phyloP scores from a whole-genome alignment of 1,140 invertebrate species.

The Choristoneura fumiferana region DNA sequence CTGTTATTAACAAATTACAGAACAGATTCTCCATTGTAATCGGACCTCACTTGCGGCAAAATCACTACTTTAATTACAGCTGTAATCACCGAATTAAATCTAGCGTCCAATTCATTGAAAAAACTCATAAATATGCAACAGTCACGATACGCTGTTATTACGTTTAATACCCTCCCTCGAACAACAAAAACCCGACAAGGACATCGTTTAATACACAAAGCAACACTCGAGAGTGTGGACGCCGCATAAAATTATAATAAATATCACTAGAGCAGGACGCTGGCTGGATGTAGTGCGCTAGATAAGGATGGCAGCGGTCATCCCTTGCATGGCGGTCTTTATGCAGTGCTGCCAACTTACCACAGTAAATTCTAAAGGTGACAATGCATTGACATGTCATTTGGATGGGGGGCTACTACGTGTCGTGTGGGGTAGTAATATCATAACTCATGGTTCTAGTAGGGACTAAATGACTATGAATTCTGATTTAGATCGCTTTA shows the following conservation, averaged over 20 bases:
- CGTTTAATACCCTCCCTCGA: conserved; percentile 57
- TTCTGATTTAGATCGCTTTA: conserved; percentile 55
- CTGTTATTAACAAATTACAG: conserved; percentile 7
- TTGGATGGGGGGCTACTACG: conserved; percentile 47
- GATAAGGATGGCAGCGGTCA: conserved; percentile 47
- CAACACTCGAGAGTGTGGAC: conserved; percentile 42
- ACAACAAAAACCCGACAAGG: conserved; percentile 58
- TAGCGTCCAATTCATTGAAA: conserved; percentile 44
- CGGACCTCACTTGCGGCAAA: conserved; percentile 3
- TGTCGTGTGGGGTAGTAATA: conserved; percentile 44
- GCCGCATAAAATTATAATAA: conserved; percentile 77
- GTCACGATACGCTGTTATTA: conserved; percentile 53
- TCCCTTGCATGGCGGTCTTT: conserved; percentile 26
- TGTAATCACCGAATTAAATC: conserved; percentile 64
- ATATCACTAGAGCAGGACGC: conserved; percentile 49
- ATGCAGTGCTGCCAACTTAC: conserved; percentile 31
- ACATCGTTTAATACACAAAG: conserved; percentile 67
- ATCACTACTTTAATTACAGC: conserved; percentile 46
- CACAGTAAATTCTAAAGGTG: conserved; percentile 54
- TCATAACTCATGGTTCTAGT: conserved; percentile 68
- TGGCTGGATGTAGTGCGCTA: conserved; percentile 21
- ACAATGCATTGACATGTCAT: conserved; percentile 68
- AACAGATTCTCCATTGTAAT: background rate
- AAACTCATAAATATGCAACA: conserved; percentile 65
- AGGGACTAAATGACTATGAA: conserved; percentile 56